These are phyloP conservation scores for Lutraria rhynchaena DNA, from an alignment of 1,140 invertebrate species.

Conservation along the genomic window DNA sequence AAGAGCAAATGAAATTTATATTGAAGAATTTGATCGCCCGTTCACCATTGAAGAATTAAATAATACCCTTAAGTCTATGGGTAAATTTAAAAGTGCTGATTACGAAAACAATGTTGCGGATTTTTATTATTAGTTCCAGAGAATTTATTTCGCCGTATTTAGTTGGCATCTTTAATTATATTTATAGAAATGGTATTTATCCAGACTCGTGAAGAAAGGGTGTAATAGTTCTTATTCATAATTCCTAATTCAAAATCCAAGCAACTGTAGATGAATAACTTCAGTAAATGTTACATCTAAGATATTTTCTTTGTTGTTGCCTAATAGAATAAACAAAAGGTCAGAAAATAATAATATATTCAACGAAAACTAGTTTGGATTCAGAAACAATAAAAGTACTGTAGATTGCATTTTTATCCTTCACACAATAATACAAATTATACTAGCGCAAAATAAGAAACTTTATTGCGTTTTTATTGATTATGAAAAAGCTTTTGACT, in stretches of 20 bases:
- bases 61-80: no score
- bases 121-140: slow-evolving; percentile 29
- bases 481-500: slow-evolving; percentile 24
- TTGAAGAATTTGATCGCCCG: no score
- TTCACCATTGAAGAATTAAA: slow-evolving; percentile 6
- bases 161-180: slow-evolving; percentile 4
- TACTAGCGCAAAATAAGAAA: background rate
- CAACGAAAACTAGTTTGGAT: no score
- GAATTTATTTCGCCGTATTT: slow-evolving; percentile 25
- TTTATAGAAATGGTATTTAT: background rate
- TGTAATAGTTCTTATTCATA: background rate
- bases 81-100: no score
- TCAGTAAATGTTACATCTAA: no score
- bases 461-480: no score
- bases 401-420: slow-evolving; percentile 22
- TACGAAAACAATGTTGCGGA: slow-evolving; percentile 12
- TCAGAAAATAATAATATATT: slow-evolving; percentile 20
- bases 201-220: no score
- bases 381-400: slow-evolving; percentile 26
- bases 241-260: slow-evolving; percentile 10
- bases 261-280: slow-evolving; percentile 10
- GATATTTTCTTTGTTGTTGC: slow-evolving; percentile 7
- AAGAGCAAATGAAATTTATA: background rate
- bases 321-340: slow-evolving; percentile 32
- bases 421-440: slow-evolving; percentile 19